Base-by-base conservation (phyloP, 2,113 vertebrate genomes). In the Protobothrops flavoviridis region DNA sequence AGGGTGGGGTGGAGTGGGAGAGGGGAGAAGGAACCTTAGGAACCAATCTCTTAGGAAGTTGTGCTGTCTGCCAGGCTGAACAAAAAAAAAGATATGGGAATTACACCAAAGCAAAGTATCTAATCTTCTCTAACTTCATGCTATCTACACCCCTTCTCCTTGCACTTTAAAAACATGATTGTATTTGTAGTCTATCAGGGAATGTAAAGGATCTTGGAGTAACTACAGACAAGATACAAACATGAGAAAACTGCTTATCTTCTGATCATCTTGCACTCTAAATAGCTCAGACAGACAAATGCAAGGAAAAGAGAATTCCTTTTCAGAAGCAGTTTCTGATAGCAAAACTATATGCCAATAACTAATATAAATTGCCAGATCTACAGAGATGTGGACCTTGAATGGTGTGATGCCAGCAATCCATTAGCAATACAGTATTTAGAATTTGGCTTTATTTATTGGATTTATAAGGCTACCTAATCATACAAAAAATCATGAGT, bases 11-110 rank as follows among this genome's bases (percentile, higher is more conserved):
- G 17, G 5, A 26, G 12, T 33, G 3, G 24, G 24, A 45, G 50
- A n/a, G 89, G 89, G 74, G 48, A 1, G 5, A 33, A 45, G 24
- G 5, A 45, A 59, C 33, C 5, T 93, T 93, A 55, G 33, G 57
- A 85, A 2, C 0, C 24, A 93, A 26, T 17, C 50, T 57, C 93
- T n/a, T 15, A 89, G 39, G 24, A 24, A 81, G 33, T 43, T 81
- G 33, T 43, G 17, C 74, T 81, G 33, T 81, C 53, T 91, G 93
- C 29, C 64, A 88, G 29, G 23, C 5, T 15, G 81, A 64, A 56
- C 53, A 94, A 64, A 92, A 91, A 93, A 90, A 93, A 90, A 26
- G 20, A 8, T 56, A 59, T n/a, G 61, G 48, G 64, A 88, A 57
- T 91, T 53, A 57, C 50, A 23, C 89, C n/a, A 69, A 56, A 23